A percentile compares a stretch with the other conserved stretches of the same genome.
phyloP scores from a whole-genome alignment of 1,140 invertebrate genomes.

The Lysiphlebus fabarum region DNA sequence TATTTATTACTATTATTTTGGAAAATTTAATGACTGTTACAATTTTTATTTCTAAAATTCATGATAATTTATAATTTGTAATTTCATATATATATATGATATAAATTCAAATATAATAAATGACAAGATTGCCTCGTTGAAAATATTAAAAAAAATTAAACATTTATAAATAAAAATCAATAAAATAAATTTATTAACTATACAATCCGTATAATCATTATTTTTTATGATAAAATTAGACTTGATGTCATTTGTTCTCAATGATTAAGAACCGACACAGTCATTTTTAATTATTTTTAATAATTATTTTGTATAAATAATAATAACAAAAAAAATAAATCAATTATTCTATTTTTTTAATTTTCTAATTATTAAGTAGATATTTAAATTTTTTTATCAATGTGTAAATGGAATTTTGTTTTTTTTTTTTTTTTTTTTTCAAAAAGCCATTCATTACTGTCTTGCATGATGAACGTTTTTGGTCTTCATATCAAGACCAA shows the following conservation, averaged over 20 bases:
- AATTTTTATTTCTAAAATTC: too few relatives aligned
- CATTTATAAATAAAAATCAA: too few relatives aligned
- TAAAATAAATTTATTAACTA: too few relatives aligned
- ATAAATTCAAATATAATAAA: too few relatives aligned
- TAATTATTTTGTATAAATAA: too few relatives aligned
- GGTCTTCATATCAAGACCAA: conserved; percentile 20
- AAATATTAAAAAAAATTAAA: too few relatives aligned
- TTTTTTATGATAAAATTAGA: neutral
- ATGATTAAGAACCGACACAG: conserved; percentile 21
- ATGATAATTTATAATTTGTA: too few relatives aligned
- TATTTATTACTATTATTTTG: too few relatives aligned
- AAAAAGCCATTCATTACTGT: conserved; percentile 18
- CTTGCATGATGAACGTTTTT: conserved; percentile 4
- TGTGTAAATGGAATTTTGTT: neutral
- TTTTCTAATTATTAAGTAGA: neutral
- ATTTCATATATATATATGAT: too few relatives aligned
- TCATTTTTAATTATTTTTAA: conserved; percentile 4
- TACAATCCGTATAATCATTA: too few relatives aligned
- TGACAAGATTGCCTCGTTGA: too few relatives aligned
- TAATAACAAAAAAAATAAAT: neutral
- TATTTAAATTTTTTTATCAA: neutral
- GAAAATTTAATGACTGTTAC: too few relatives aligned
- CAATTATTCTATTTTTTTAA: neutral
- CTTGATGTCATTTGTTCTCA: conserved; percentile 21
- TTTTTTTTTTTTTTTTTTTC: neutral